Conservation (phyloP, 2,113 vertebrate genomes). For the Macquaria australasica region DNA sequence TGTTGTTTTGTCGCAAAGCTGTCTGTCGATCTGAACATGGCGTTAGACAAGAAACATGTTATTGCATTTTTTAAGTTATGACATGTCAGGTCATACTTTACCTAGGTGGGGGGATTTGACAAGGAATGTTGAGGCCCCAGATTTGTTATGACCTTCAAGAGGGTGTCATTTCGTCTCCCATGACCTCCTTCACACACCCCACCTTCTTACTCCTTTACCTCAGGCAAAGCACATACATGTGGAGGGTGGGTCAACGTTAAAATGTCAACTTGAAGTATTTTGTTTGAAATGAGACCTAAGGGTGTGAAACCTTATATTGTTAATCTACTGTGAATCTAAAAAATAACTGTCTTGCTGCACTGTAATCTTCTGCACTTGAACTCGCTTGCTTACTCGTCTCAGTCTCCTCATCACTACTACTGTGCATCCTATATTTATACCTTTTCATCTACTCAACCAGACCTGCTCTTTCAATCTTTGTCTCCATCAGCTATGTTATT, state of each 20-base stretch:
- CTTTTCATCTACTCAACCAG: not conserved
- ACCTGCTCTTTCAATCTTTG: not conserved
- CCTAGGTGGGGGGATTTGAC: not conserved
- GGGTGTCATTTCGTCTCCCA: conserved; percentile 29
- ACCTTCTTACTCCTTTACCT: conserved; percentile 10
- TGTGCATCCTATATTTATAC: not conserved
- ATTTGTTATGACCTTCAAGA: conserved; percentile 33
- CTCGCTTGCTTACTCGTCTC: not conserved
- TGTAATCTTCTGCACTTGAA: not conserved
- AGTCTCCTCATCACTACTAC: not conserved
- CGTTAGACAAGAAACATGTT: not conserved
- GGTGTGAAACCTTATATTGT: conserved; percentile 25
- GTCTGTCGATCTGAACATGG: not conserved
- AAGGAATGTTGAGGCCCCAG: conserved; percentile 39
- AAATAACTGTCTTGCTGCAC: not conserved
- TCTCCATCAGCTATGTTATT: conserved; percentile 3
- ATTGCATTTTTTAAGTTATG: not conserved
- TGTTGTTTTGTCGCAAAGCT: not conserved
- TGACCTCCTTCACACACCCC: conserved; percentile 7
- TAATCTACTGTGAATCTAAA: conserved; percentile 4
- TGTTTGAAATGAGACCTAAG: conserved; percentile 32
- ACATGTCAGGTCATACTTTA: not conserved
- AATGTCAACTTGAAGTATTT: conserved; percentile 40
- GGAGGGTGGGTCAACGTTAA: conserved; percentile 38
- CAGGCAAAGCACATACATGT: conserved; percentile 24